phyloP scores from a whole-genome alignment of 1,140 invertebrate genomes.

The Sminthurinus signatus region DNA sequence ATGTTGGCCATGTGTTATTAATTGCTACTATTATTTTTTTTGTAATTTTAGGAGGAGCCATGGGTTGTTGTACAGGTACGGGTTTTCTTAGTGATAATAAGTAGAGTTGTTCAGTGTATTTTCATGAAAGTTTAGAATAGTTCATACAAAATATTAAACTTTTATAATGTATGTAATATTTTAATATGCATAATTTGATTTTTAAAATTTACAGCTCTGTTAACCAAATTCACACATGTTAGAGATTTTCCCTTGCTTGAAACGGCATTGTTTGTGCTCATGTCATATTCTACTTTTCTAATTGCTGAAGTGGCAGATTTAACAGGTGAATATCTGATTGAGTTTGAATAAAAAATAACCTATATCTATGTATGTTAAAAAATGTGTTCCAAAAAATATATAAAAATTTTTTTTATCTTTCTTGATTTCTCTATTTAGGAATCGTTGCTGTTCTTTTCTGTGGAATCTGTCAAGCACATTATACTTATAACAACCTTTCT shows the following conservation, averaged over 20 bases:
- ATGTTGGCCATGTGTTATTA: no score
- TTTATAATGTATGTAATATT: no score
- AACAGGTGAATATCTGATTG: conserved; percentile 69
- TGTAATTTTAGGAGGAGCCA: conserved; percentile 76
- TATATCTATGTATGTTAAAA: background rate
- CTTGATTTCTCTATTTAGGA: conserved; percentile 55
- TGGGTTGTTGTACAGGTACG: conserved; percentile 79
- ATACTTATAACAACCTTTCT: conserved; percentile 56
- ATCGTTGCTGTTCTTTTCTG: conserved; percentile 96
- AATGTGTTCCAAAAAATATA: background rate
- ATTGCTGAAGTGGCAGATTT: conserved; percentile 91
- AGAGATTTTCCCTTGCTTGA: conserved; percentile 93
- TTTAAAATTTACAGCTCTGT: conserved; percentile 53
- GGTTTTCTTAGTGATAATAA: no score
- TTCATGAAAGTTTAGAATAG: no score
- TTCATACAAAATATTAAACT: no score
- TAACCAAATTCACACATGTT: conserved; percentile 35
- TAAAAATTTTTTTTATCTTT: no score
- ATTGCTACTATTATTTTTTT: no score
- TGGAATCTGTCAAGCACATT: conserved; percentile 98
- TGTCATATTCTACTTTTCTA: conserved; percentile 96
- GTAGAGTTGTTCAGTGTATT: no score
- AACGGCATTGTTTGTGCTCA: conserved; percentile 90
- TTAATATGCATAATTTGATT: no score
- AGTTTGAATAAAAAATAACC: conserved; percentile 1